Evolutionary conservation across 2,113 vertebrate species (phyloP).

Genomic region (Cyanistes caeruleus): DNA sequence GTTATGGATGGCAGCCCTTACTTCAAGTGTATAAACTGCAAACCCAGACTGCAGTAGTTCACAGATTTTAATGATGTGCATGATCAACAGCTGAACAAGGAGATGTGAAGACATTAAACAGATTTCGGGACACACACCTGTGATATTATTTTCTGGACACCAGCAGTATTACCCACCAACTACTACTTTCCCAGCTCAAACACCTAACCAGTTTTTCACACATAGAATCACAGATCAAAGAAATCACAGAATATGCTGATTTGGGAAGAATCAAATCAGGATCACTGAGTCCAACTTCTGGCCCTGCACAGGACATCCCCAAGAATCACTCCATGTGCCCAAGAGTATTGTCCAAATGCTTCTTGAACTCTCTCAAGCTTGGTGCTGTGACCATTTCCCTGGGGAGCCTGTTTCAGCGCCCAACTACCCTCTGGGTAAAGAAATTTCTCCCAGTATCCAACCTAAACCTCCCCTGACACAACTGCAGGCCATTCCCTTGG

Average conservation of each 20-base stretch:
- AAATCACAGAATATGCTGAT: not conserved
- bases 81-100: not conserved
- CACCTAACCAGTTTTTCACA: not conserved
- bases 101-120: not conserved
- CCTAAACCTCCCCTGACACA: not conserved
- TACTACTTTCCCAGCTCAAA: not conserved
- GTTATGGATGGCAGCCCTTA: not conserved
- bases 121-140: fast-evolving
- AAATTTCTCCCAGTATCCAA: not conserved
- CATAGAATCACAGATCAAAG: not conserved
- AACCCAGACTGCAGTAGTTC: not conserved
- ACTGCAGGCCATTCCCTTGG: not conserved
- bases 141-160: not conserved
- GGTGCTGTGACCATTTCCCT: not conserved
- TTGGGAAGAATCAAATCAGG: not conserved
- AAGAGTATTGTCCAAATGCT: not conserved
- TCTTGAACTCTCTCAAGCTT: not conserved
- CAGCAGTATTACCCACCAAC: not conserved
- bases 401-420: no score
- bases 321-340: not conserved
- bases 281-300: not conserved
- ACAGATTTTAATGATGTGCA: not conserved
- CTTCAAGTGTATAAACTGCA: not conserved
- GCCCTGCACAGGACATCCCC: not conserved
- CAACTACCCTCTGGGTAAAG: not conserved